These are phyloP conservation scores for Ephialtes manifestator DNA, from an alignment of 2,888 invertebrate genomes.

Conservation along the genomic window DNA sequence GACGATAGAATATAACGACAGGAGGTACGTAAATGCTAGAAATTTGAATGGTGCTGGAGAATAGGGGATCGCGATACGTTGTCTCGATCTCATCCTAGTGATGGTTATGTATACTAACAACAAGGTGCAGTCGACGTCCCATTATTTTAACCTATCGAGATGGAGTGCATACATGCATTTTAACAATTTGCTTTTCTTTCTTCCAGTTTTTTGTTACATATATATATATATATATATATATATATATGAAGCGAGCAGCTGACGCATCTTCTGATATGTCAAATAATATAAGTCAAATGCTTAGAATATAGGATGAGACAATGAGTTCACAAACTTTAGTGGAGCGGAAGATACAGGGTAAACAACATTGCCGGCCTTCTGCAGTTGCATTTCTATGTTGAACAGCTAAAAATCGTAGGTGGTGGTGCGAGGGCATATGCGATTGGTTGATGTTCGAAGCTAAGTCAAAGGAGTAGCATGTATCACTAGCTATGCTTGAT, in stretches of 20 bases:
- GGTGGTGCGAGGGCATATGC: not conserved
- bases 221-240: too few relatives aligned
- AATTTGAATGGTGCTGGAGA: not conserved
- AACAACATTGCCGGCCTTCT: not conserved
- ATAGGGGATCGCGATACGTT: not conserved
- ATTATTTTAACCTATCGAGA: not conserved
- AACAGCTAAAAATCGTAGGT: not conserved
- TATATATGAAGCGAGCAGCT: too few relatives aligned
- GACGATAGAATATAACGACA: conserved; percentile 10
- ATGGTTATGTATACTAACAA: not conserved
- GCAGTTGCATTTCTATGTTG: not conserved
- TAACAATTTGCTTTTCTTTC: not conserved
- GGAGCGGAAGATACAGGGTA: not conserved
- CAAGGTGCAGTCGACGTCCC: not conserved
- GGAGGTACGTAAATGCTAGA: not conserved
- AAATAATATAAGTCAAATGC: not conserved
- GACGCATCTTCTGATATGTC: not conserved
- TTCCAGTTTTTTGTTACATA: not conserved
- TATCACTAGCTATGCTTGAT: not conserved
- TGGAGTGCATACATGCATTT: not conserved
- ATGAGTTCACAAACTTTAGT: not conserved
- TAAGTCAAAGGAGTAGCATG: conserved; percentile 5
- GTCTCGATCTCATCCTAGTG: not conserved
- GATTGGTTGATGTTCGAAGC: not conserved
- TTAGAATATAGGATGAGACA: not conserved